phyloP scores from a whole-genome alignment of 2,797 vertebrate genomes.

The Poeciliopsis infans region DNA sequence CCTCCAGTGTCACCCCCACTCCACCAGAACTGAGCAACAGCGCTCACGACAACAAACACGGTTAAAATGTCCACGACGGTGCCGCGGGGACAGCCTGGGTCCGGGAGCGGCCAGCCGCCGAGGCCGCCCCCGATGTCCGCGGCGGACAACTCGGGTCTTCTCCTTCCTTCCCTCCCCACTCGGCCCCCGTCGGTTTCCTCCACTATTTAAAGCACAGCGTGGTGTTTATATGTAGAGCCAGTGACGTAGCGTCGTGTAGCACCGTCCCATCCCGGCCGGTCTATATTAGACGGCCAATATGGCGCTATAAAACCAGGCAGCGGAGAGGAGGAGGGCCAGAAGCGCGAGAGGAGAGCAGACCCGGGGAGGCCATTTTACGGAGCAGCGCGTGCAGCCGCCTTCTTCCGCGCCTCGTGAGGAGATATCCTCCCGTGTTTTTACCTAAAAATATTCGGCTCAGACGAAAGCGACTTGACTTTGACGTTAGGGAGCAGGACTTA shows the following conservation, averaged over 20 bases:
- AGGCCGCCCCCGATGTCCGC: constrained; percentile 72
- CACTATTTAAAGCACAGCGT: constrained; percentile 94
- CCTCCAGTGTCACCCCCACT: neutral
- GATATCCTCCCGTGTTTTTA: constrained; percentile 35
- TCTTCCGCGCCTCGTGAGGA: constrained; percentile 8
- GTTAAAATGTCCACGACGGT: neutral
- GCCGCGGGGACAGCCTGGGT: neutral
- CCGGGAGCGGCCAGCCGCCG: neutral
- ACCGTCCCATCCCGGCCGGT: constrained; percentile 97
- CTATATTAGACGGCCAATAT: constrained; percentile 99
- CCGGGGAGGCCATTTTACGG: constrained; percentile 79
- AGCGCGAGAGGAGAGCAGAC: constrained; percentile 75
- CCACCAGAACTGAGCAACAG: neutral
- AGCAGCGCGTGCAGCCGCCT: constrained; percentile 54
- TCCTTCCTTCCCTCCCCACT: constrained; percentile 40
- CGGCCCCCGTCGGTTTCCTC: constrained; percentile 77
- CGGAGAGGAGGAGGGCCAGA: constrained; percentile 92
- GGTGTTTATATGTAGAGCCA: constrained; percentile 95
- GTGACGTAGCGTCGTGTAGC: constrained; percentile 95
- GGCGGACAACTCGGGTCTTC: constrained; percentile 68
- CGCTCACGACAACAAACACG: neutral
- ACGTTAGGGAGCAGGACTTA: constrained; percentile 30
- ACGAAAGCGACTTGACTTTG: neutral
- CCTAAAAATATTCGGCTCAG: constrained; percentile 18
- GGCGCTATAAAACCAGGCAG: constrained; percentile 95